Percentiles rank a stretch among this genome's conserved stretches.
These are phyloP conservation scores for Myiothlypis chrysogaster DNA, from an alignment of 2,797 vertebrate species.

Conservation along the genomic window DNA sequence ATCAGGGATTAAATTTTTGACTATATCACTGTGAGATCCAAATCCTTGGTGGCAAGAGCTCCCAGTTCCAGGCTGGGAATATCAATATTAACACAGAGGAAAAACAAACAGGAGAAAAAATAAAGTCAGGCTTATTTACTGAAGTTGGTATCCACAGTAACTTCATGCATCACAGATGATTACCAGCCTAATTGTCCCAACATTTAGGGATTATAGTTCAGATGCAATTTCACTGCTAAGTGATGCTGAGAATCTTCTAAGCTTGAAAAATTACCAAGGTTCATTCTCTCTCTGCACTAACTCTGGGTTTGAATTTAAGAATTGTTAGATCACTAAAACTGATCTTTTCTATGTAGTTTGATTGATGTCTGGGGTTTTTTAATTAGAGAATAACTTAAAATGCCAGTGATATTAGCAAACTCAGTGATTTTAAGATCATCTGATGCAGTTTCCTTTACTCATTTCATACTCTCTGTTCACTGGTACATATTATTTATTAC, in stretches of 20 bases:
- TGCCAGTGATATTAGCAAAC: background rate
- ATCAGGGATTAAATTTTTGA: conserved; percentile 24
- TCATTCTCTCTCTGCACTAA: background rate
- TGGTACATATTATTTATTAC: background rate
- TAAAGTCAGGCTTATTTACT: background rate
- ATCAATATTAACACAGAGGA: background rate
- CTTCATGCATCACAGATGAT: background rate
- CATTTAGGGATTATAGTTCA: background rate
- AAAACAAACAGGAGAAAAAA: background rate
- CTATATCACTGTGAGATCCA: background rate
- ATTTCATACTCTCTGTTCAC: background rate
- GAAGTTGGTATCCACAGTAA: background rate
- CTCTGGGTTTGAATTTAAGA: background rate
- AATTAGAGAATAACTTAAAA: background rate
- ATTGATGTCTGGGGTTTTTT: background rate
- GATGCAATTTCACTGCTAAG: background rate
- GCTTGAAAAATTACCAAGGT: background rate
- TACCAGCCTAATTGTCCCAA: background rate
- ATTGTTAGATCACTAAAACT: background rate
- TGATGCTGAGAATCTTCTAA: background rate
- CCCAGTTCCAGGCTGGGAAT: background rate
- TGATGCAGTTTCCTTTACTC: background rate
- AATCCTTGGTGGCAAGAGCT: background rate
- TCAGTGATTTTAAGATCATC: background rate
- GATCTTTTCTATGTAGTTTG: background rate